Evolutionary conservation across 2,113 vertebrate species (phyloP), one percentile per base, ranked within the genome.

Genomic region (Ageneiosus marmoratus): DNA sequence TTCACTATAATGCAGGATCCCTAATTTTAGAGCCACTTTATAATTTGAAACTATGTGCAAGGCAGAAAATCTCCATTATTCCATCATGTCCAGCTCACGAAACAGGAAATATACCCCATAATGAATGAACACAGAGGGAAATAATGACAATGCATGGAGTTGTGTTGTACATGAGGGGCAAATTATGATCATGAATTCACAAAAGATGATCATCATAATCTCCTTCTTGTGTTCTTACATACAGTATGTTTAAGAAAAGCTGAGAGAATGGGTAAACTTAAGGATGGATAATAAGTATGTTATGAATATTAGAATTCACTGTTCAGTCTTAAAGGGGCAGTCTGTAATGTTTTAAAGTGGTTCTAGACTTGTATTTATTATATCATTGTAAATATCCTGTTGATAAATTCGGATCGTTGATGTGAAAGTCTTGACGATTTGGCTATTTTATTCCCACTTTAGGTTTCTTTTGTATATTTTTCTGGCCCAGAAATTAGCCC

Each of bases 251-350:
- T 67, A n/a, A 58, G 4, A 44, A n/a, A n/a, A n/a, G n/a, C n/a
- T n/a, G n/a, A n/a, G 8, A 46, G 24, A 77, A 13, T 9, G 29
- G 80, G 82, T 74, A 24, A 77, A 86, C 37, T 22, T 55, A 20
- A 29, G 15, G n/a, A 50, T 9, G 29, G 44, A 62, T 24, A 55
- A 63, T 41, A 55, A n/a, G 80, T 44, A 29, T 60, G 63, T 77
- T 81, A 60, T 32, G 53, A 77, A 65, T 63, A 80, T 72, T 81
- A 15, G 41, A 41, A 62, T 29, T 78, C 44, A 67, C 32, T 55
- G 74, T 20, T 34, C 27, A 29, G n/a, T n/a, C 48, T 32, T 74
- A 74, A 51, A 73, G 69, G 41, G 7, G 44, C 44, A 9, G 41
- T 50, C 27, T 29, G 8, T 15, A 46, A 51, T 74, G 5, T 32